phyloP scores from a whole-genome alignment of 1,140 invertebrate species.

The Oscheius sp. region DNA sequence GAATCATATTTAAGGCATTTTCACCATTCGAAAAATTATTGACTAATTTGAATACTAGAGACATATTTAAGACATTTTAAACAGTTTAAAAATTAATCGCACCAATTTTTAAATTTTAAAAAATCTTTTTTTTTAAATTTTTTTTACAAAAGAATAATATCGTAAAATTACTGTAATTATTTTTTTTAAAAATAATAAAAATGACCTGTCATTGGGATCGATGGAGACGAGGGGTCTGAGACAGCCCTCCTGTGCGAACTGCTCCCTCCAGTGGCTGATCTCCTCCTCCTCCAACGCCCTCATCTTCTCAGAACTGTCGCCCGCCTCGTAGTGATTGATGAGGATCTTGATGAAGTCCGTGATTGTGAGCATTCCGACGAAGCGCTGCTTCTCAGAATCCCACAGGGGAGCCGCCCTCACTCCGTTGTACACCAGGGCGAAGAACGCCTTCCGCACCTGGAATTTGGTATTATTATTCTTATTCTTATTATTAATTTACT shows the following conservation, averaged over 20 bases:
- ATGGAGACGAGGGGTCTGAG: slow-evolving; percentile 55
- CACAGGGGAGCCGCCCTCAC: slow-evolving; percentile 95
- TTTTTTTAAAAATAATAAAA: not conserved
- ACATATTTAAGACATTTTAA: too few relatives aligned
- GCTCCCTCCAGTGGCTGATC: slow-evolving; percentile 82
- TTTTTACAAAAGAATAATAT: too few relatives aligned
- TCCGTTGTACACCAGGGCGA: slow-evolving; percentile 95
- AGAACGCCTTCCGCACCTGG: slow-evolving; percentile 92
- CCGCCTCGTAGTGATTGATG: slow-evolving; percentile 57
- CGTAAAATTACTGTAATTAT: too few relatives aligned
- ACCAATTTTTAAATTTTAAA: too few relatives aligned
- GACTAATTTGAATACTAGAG: too few relatives aligned
- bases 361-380: slow-evolving; percentile 93
- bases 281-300: slow-evolving; percentile 91
- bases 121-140: too few relatives aligned
- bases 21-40: too few relatives aligned
- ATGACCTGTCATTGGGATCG: slow-evolving; percentile 54
- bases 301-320: slow-evolving; percentile 48
- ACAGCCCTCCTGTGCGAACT: slow-evolving; percentile 57
- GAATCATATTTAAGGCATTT: too few relatives aligned
- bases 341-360: slow-evolving; percentile 98
- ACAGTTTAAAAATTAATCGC: too few relatives aligned
- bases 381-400: slow-evolving; percentile 86
- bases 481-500: not conserved
- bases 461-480: slow-evolving; percentile 12